Conservation (phyloP, 1,140 invertebrate genomes). For the Antheraea pernyi region DNA sequence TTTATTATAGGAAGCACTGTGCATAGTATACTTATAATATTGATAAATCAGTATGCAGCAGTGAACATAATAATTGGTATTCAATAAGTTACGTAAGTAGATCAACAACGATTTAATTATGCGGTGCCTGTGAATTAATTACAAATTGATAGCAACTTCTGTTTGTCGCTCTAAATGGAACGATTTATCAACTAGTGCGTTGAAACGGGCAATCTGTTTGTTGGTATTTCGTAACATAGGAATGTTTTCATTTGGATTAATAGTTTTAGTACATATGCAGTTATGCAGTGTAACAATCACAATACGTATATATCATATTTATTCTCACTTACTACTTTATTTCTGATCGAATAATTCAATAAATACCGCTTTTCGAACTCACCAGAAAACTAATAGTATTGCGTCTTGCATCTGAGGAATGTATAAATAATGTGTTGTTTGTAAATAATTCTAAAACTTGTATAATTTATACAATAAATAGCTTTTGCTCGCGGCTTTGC, state of each 20-base stretch:
- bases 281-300: no score
- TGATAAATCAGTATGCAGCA: neutral
- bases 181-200: conserved; percentile 9
- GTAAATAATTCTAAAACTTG: no score
- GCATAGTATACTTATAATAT: neutral
- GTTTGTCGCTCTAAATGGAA: conserved; percentile 12
- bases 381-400: no score
- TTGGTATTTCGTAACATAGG: neutral
- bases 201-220: conserved; percentile 3
- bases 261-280: neutral
- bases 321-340: no score
- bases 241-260: neutral
- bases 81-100: conserved; percentile 8
- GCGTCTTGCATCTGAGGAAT: no score
- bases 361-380: no score
- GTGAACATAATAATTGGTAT: neutral
- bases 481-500: no score
- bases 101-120: conserved; percentile 14
- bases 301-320: neutral
- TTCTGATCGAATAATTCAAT: no score
- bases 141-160: conserved; percentile 11
- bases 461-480: no score
- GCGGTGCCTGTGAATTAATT: conserved; percentile 13
- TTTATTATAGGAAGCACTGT: no score
- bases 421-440: no score